Evolutionary conservation across 92 coral and sea anemone genomes (phyloP), one percentile per base, ranked within the genome.

Genomic region (Anthopleura xanthogrammica): DNA sequence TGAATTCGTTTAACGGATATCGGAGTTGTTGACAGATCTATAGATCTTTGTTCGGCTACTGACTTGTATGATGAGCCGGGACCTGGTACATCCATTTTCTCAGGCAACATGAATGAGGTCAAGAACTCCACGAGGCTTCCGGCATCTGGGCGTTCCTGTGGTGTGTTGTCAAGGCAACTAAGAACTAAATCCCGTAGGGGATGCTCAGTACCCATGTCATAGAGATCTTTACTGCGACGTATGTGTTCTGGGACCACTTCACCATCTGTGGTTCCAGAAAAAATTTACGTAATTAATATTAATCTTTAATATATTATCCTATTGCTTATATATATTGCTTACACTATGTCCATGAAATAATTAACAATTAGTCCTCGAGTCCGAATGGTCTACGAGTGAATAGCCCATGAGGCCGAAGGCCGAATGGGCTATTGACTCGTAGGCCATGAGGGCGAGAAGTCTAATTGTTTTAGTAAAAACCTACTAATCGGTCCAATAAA

Each of bases 131-230:
- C 82, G 39, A 94, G 75, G 7, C 68, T 84, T 6, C 79, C 62
- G 19, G 98, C 95, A 65, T 65, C 79, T 16, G 95, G 95, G 54
- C 98, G 89, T 71, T 77, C 79, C 50, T 94, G 93, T 54, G 97
- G 95, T 36, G 75, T 48, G 77, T 91, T 86, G 70, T 87, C 83
- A 13, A 94, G 83, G 83, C 98, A 94, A 65, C 82, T 50, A 50
- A 81, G 80, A 12, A 94, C 98, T 16, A 94, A 84, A 29, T 66
- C 64, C 75, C 83, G 89, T 52, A 94, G 85, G 11, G 98, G 98
- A 57, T 94, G 98, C 24, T 82, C 78, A 1, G 92, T 81, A 0
- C 95, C 98, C 98, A 94, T 91, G 72, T 89, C 90, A 5, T 80
- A 85, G 55, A 93, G 60, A 40, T 91, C 93, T 75, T 91, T 80